Conservation (phyloP, 2,113 vertebrate genomes). For the Sphaerodactylus townsendi region DNA sequence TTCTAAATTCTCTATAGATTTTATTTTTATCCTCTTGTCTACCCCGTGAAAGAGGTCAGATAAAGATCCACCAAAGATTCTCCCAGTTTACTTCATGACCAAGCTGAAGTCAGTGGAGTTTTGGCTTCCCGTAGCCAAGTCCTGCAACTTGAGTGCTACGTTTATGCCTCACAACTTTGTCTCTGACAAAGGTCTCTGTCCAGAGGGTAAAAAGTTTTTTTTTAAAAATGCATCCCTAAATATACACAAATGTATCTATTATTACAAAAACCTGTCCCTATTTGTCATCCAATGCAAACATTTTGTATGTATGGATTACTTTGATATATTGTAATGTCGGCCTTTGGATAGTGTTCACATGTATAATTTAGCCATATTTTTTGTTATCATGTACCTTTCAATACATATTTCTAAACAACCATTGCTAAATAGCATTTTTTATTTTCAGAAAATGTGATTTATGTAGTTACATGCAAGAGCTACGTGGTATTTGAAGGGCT, state of each 20-base stretch:
- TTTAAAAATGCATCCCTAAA: neutral
- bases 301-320: neutral
- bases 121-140: neutral
- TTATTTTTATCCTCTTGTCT: neutral
- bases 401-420: neutral
- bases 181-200: neutral
- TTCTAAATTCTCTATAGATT: neutral
- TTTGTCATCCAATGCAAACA: neutral
- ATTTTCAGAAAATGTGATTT: neutral
- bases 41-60: too few species aligned
- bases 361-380: neutral
- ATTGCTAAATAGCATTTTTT: neutral
- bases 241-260: neutral
- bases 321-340: neutral
- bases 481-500: slow-evolving; percentile 12
- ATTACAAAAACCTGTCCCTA: fast-evolving
- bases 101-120: neutral
- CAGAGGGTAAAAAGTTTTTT: neutral
- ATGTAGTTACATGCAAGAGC: neutral
- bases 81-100: neutral
- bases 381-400: neutral
- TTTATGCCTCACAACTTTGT: too few species aligned
- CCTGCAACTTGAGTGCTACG: neutral
- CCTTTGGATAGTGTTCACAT: neutral
- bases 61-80: neutral